Evolutionary conservation across 2,888 invertebrate species (phyloP), one percentile per base, ranked within the genome.

Genomic region (Euspilapteryx auroguttella): DNA sequence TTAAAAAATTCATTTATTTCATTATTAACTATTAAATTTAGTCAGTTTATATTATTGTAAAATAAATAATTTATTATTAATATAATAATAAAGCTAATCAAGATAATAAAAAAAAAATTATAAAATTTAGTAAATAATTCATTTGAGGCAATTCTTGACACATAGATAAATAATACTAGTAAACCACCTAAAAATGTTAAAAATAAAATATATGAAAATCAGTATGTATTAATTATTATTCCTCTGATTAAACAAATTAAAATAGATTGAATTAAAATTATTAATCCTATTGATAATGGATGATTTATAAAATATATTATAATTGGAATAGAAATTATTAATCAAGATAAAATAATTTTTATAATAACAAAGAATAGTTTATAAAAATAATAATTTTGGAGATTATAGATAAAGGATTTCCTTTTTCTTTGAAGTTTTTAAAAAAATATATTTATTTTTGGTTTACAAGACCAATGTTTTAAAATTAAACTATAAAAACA

Each of bases 391-490:
- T 81, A 82, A 81, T 82, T 82, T 83, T 82, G 81, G 80, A 78
- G 75, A 81, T 82, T 83, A 81, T 79, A 49, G 77, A 79, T 71
- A 76, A 66, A 69, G 59, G 56, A 6, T 31, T 45, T 42, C 57
- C 61, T 75, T 76, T 76, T 78, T 75, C 65, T 69, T 76, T 80
- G 78, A 79, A 73, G 71, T 76, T 80, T 79, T 78, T 73, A 79
- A 80, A 79, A 56, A 57, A 47, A 34, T 29, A n/a, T 39, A 56
- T 59, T 77, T 80, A 79, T 59, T 66, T 76, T 79, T 81, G 80
- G 45, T 79, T 82, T 83, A 83, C 81, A 82, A 83, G 77, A 82
- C 76, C 80, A 80, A 78, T 76, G 65, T 82, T 83, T 81, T 81
- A n/a, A n/a, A 25, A 42, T 77, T 81, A 80, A 81, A 82, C 75